Evolutionary conservation across 2,888 invertebrate species (phyloP).

Genomic region (Tipula vernalis): DNA sequence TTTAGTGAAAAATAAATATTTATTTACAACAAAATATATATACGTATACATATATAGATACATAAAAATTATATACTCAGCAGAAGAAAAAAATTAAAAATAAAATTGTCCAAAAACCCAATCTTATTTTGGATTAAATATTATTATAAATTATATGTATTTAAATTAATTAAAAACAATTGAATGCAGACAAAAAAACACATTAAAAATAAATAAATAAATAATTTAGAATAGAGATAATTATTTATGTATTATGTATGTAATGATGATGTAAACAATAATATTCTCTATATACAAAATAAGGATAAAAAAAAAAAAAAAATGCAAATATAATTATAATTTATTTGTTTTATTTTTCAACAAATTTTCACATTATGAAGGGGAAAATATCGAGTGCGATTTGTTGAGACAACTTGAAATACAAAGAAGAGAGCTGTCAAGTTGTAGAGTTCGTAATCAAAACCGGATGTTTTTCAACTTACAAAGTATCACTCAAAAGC

Average conservation of each 20-base stretch:
- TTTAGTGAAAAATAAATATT: background rate
- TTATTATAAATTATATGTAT: background rate
- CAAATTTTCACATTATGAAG: too few species aligned
- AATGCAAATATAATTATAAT: background rate
- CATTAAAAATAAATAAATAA: background rate
- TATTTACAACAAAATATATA: background rate
- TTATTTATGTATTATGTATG: conserved; percentile 4
- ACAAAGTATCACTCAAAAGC: too few species aligned
- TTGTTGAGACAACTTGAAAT: too few species aligned
- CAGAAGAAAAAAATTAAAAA: background rate
- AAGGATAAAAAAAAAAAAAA: background rate
- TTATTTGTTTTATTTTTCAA: background rate
- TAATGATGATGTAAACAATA: background rate
- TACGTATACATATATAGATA: background rate
- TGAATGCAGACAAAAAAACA: background rate
- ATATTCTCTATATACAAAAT: background rate
- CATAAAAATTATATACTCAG: background rate
- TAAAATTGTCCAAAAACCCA: background rate
- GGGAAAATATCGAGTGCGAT: too few species aligned
- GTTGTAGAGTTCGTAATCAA: too few species aligned
- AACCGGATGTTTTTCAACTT: too few species aligned
- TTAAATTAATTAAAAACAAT: background rate
- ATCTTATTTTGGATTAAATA: background rate
- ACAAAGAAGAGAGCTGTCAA: too few species aligned
- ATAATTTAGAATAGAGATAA: background rate